These are phyloP conservation scores for Herminia tarsipennalis DNA, from an alignment of 2,888 invertebrate species.

Conservation along the genomic window DNA sequence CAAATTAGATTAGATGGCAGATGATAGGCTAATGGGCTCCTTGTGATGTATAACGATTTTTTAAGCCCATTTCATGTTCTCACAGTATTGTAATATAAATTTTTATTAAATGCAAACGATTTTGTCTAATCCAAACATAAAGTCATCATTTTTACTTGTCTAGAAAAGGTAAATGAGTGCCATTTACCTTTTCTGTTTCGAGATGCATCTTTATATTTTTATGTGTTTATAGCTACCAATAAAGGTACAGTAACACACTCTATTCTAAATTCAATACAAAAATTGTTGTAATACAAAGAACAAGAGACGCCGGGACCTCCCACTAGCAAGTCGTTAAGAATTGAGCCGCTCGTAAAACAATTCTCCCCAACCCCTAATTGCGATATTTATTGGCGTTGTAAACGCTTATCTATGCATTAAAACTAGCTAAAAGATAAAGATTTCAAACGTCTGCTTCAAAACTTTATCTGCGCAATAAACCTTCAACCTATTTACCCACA, in stretches of 20 bases:
- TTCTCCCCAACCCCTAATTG: constrained; percentile 61
- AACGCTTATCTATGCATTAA: constrained; percentile 58
- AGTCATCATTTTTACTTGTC: too few species aligned
- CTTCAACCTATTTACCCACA: constrained; percentile 36
- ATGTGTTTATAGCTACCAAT: background rate
- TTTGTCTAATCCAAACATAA: too few species aligned
- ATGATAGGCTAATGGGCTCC: constrained; percentile 6
- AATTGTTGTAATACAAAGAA: constrained; percentile 2
- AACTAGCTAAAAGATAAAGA: constrained; percentile 45
- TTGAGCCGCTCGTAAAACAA: constrained; percentile 53
- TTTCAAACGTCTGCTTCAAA: constrained; percentile 46
- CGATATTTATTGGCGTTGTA: constrained; percentile 60
- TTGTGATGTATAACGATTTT: constrained; percentile 5
- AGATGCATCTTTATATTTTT: too few species aligned
- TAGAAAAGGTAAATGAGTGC: too few species aligned
- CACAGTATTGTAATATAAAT: too few species aligned
- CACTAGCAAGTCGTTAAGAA: constrained; percentile 41
- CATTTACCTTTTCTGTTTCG: too few species aligned
- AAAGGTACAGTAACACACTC: background rate
- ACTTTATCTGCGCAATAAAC: constrained; percentile 41
- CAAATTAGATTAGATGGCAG: constrained; percentile 29
- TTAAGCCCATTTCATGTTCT: background rate
- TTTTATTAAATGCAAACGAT: background rate
- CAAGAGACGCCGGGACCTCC: constrained; percentile 24
- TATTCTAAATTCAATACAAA: constrained; percentile 2